Conservation (phyloP, 2,888 invertebrate species). For the Teinopalpus imperialis region DNA sequence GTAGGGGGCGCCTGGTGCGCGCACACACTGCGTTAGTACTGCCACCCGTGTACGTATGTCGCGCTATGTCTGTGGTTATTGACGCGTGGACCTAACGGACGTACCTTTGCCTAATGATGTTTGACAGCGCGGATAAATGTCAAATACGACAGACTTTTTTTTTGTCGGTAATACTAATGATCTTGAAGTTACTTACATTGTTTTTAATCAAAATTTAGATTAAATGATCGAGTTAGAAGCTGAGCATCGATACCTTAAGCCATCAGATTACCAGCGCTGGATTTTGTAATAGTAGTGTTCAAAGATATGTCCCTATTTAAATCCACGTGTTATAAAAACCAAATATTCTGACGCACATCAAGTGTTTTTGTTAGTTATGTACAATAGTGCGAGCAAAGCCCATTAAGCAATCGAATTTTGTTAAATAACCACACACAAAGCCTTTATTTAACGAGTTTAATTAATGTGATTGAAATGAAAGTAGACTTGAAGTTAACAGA, state of each 20-base stretch:
- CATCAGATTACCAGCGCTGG: no score
- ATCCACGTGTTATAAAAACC: slow-evolving; percentile 2
- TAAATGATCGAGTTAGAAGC: no score
- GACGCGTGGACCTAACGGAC: slow-evolving; percentile 16
- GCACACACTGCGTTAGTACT: slow-evolving; percentile 74
- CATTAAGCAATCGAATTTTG: slow-evolving; percentile 33
- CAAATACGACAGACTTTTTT: no score
- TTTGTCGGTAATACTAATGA: no score
- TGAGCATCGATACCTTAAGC: no score
- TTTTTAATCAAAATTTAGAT: no score
- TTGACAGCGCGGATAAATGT: background rate
- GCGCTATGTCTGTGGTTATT: slow-evolving; percentile 62
- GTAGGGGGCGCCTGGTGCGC: slow-evolving; percentile 51
- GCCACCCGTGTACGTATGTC: slow-evolving; percentile 45
- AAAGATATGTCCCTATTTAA: slow-evolving; percentile 20
- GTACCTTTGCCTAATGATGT: slow-evolving; percentile 5
- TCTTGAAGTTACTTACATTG: no score
- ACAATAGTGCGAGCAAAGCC: slow-evolving; percentile 35
- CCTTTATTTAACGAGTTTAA: slow-evolving; percentile 35
- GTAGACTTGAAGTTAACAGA: background rate
- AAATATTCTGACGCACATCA: slow-evolving; percentile 6
- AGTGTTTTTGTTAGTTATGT: slow-evolving; percentile 37
- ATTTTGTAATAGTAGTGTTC: no score
- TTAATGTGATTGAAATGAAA: slow-evolving; percentile 3
- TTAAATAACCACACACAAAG: slow-evolving; percentile 70